Evolutionary conservation across 2,888 invertebrate genomes (phyloP).

Genomic region (Papilio protenor): DNA sequence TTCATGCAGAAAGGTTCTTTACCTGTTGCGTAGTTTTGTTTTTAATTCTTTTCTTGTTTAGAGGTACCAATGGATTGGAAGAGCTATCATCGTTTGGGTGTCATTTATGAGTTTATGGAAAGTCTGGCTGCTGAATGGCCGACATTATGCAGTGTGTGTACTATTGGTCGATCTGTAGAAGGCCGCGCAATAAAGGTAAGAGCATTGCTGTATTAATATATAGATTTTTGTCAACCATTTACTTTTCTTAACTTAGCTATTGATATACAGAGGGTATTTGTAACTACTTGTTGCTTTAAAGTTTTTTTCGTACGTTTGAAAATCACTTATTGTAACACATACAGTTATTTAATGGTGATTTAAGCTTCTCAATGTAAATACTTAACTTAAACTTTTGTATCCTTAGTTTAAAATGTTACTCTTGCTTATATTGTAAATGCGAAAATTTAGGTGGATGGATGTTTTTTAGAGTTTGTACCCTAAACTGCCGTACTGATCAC

Average conservation of each 20-base stretch:
- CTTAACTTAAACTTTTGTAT: too few species aligned
- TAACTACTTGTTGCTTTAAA: too few species aligned
- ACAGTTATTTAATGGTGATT: too few species aligned
- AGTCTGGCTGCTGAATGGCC: constrained; percentile 65
- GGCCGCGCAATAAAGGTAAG: constrained; percentile 72
- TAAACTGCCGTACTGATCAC: too few species aligned
- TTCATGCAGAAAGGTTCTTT: constrained; percentile 2
- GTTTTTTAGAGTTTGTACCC: too few species aligned
- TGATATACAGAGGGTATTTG: too few species aligned
- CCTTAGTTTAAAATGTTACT: too few species aligned
- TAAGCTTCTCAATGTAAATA: too few species aligned
- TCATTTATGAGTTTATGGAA: constrained; percentile 72
- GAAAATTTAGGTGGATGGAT: too few species aligned
- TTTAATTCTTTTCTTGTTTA: constrained; percentile 17
- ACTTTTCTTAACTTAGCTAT: neutral
- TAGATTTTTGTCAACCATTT: neutral
- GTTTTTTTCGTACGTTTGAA: too few species aligned
- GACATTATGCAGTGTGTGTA: constrained; percentile 64
- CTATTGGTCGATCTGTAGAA: constrained; percentile 72
- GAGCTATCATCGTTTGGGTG: constrained; percentile 68
- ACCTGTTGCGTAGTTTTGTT: neutral
- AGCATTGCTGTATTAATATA: neutral
- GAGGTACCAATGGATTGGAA: constrained; percentile 69
- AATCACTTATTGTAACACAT: too few species aligned
- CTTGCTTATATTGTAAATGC: too few species aligned